Evolutionary conservation across 2,888 invertebrate genomes (phyloP), one percentile per base, ranked within the genome.

Genomic region (Ophion obscuratus): DNA sequence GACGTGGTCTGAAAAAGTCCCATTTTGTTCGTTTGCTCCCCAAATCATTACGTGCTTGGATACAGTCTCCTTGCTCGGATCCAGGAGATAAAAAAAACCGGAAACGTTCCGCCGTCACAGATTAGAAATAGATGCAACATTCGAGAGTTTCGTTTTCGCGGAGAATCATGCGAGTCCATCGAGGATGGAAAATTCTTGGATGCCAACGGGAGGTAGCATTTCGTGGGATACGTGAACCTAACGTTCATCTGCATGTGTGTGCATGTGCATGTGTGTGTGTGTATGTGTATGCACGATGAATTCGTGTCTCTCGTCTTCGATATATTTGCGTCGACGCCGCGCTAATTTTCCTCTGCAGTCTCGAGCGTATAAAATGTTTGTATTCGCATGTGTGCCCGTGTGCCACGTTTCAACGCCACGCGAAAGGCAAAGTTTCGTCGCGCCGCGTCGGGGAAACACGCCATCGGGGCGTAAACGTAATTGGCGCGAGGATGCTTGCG

Each of bases 311-410:
- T 88, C 88, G 85, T 89, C 87, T 86, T 88, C 90, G 89, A 91
- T 91, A 91, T 92, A 91, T 92, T 92, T 92, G 91, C 89, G 91
- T 88, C 91, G 92, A 91, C 91, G 90, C 91, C 89, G 90, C 90
- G 90, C 90, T 91, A 91, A 91, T 90, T 79, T 91, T 88, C 79
- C 78, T 62, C 82, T 73, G 73, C 81, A 76, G 62, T 44, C 27
- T 47, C 62, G 17, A 44, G 24, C 62, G 27, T 27, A 61, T n/a
- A 44, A 57, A 53, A 62, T 44, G 70, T 71, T n/a, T 27, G 76
- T 44, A 47, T 14, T 47, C 47, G 47, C 81, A 78, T 70, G 71
- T 84, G 77, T 81, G 85, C 85, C 90, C 31, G 31, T 31, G 77
- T 81, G 85, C 85, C 90, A 90, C 89, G 89, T 91, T 90, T 90